A percentile compares a stretch with the other conserved stretches of the same genome.
Evolutionary conservation across 1,140 invertebrate species (phyloP).

Genomic region (Prorops nasuta): DNA sequence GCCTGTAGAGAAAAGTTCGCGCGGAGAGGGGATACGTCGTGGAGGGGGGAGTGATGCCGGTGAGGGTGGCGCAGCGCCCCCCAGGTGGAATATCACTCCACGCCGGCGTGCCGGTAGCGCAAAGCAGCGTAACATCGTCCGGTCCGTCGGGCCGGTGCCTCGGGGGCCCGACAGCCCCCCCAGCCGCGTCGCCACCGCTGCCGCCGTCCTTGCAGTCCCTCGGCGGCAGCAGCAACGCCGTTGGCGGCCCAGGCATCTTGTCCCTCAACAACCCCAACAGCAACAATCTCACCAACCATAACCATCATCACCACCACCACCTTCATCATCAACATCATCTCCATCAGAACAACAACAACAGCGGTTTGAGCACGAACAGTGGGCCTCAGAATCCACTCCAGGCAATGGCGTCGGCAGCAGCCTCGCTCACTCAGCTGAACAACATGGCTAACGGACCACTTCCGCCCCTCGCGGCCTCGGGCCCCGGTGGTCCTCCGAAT

Average conservation of each 20-base stretch:
- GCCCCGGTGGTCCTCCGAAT: constrained; percentile 36
- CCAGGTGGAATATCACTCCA: constrained; percentile 55
- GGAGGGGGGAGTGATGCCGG: constrained; percentile 58
- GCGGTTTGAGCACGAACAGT: constrained; percentile 6
- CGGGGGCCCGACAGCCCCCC: constrained; percentile 41
- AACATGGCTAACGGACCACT: constrained; percentile 54
- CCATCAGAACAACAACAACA: constrained; percentile 9
- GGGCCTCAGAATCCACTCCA: constrained; percentile 44
- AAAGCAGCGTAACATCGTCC: constrained; percentile 43
- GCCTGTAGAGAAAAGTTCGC: constrained; percentile 1
- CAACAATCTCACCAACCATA: constrained; percentile 5
- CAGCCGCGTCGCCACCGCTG: constrained; percentile 45
- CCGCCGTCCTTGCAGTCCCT: constrained; percentile 36
- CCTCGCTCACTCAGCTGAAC: constrained; percentile 50
- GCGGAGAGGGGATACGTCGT: constrained; percentile 33
- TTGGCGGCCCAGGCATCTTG: no score
- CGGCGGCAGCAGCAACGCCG: constrained; percentile 34
- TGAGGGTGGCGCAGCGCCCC: constrained; percentile 57
- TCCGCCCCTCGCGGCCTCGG: constrained; percentile 40
- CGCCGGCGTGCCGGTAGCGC: constrained; percentile 51
- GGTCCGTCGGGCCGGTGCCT: constrained; percentile 50
- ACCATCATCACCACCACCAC: neutral
- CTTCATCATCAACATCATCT: constrained; percentile 6
- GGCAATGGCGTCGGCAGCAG: constrained; percentile 52
- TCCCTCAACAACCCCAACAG: constrained; percentile 18